Conservation (phyloP, 2,888 invertebrate genomes). For the Lasius fuliginosus region DNA sequence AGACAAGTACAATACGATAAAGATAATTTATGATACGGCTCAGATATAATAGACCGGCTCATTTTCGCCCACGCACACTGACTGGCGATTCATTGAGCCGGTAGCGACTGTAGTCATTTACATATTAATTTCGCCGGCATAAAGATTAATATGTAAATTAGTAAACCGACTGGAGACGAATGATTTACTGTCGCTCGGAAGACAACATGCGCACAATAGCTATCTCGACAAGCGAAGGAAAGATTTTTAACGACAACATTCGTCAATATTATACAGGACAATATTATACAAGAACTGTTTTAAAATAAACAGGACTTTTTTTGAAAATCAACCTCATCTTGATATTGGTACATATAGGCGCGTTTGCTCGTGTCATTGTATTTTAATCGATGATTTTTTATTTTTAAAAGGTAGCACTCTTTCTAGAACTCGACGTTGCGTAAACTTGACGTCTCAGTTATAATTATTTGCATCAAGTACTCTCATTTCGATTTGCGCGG, state of each 20-base stretch:
- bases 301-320: too few species aligned
- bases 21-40: conserved; percentile 26
- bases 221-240: conserved; percentile 23
- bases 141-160: conserved; percentile 51
- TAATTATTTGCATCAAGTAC: not conserved
- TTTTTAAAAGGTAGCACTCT: too few species aligned
- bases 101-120: conserved; percentile 28
- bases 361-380: too few species aligned
- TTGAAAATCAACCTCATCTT: too few species aligned
- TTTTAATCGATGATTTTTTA: too few species aligned
- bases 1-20: conserved; percentile 1
- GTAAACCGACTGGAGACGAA: conserved; percentile 14
- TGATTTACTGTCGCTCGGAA: conserved; percentile 10
- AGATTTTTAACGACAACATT: conserved; percentile 44
- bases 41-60: not conserved
- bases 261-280: not conserved
- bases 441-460: not conserved
- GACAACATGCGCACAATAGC: not conserved
- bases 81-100: conserved; percentile 25
- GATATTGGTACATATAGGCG: too few species aligned
- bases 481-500: conserved; percentile 11
- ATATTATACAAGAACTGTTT: too few species aligned
- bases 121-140: conserved; percentile 49
- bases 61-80: not conserved
- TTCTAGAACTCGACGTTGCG: too few species aligned